A percentile compares a stretch with the other conserved stretches of the same genome.
Evolutionary conservation across 2,113 vertebrate species (phyloP).

Genomic region (Ctenodactylus gundi): DNA sequence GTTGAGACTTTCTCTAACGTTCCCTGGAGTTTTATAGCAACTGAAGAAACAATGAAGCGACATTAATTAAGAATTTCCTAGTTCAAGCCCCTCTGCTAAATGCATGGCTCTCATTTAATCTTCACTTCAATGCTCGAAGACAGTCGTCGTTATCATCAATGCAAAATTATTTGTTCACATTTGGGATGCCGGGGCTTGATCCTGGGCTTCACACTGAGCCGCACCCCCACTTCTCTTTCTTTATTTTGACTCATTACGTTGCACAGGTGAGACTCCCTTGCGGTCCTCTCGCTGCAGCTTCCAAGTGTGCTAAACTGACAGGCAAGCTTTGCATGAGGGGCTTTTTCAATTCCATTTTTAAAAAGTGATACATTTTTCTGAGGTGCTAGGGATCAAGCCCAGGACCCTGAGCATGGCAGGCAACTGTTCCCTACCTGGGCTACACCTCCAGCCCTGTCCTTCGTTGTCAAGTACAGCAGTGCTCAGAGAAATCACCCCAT

Average conservation of each 20-base stretch:
- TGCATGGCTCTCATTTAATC: background rate
- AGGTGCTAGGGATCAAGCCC: background rate
- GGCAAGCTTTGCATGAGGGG: too few species aligned
- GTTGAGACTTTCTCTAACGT: background rate
- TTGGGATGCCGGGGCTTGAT: too few species aligned
- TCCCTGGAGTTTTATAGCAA: background rate
- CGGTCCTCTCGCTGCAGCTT: too few species aligned
- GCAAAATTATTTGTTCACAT: too few species aligned
- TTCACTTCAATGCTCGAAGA: background rate
- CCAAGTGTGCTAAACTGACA: too few species aligned
- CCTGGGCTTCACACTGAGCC: too few species aligned
- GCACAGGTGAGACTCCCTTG: too few species aligned
- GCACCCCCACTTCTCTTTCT: too few species aligned
- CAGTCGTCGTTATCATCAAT: background rate
- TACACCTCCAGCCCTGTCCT: background rate
- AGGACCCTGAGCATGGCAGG: background rate
- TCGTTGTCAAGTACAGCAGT: background rate
- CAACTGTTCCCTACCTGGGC: background rate
- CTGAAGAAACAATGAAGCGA: background rate
- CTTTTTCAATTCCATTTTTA: too few species aligned
- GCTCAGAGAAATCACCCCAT: background rate
- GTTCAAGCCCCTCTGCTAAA: background rate
- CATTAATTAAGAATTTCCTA: background rate
- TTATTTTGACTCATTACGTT: too few species aligned
- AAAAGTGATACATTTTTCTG: background rate